phyloP scores from a whole-genome alignment of 2,797 vertebrate species.

The Nannoperca obscura region DNA sequence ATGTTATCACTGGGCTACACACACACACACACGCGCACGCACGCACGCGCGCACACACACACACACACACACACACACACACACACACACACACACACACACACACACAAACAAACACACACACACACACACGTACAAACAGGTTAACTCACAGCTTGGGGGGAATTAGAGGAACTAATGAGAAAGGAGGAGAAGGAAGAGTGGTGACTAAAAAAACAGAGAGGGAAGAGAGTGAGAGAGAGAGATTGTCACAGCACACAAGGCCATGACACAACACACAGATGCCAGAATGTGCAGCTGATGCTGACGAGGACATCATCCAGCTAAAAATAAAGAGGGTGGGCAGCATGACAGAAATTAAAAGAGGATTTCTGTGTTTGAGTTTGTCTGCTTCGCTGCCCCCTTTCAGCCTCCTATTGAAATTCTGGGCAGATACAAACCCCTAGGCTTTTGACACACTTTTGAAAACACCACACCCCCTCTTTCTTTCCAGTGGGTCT shows the following conservation, averaged over 20 bases:
- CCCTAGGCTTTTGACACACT: constrained; percentile 93
- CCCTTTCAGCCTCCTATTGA: constrained; percentile 90
- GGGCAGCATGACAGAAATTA: constrained; percentile 91
- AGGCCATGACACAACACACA: constrained; percentile 77
- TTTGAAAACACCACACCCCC: constrained; percentile 90
- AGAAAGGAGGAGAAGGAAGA: constrained; percentile 58
- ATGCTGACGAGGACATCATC: constrained; percentile 90
- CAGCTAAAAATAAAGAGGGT: constrained; percentile 69
- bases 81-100: constrained; percentile 27
- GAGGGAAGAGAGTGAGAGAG: constrained; percentile 34
- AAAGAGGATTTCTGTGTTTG: constrained; percentile 89
- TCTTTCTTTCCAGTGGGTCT: constrained; percentile 87
- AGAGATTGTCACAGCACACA: constrained; percentile 70
- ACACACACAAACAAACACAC: constrained; percentile 28
- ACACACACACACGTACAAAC: constrained; percentile 39
- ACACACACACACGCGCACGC: too few relatives aligned
- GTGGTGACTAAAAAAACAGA: constrained; percentile 44
- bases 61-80: too few relatives aligned
- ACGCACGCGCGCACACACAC: too few relatives aligned
- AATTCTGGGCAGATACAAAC: constrained; percentile 93
- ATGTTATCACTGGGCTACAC: too few relatives aligned
- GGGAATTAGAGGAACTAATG: constrained; percentile 67
- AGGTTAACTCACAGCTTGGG: constrained; percentile 62
- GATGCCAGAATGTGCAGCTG: constrained; percentile 58
- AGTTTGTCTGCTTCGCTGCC: constrained; percentile 88